phyloP scores from a whole-genome alignment of 2,797 vertebrate species.

The Phalanger gymnotis region DNA sequence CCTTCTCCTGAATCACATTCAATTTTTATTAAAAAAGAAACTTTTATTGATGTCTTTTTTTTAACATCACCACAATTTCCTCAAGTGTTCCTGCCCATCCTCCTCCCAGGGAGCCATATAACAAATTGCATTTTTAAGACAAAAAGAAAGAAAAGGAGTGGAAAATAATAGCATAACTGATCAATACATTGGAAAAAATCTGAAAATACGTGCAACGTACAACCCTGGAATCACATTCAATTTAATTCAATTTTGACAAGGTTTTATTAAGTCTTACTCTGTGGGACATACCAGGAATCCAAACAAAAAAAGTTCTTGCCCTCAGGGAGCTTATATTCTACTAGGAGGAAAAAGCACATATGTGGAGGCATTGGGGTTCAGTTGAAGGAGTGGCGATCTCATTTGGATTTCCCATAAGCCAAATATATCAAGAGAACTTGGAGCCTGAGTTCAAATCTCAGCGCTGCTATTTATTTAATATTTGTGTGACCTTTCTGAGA shows the following conservation, averaged over 20 bases:
- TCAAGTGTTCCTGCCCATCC: not conserved
- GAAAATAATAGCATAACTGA: not conserved
- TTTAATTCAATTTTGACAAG: not conserved
- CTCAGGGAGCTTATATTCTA: not conserved
- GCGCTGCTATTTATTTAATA: not conserved
- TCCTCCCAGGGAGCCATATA: not conserved
- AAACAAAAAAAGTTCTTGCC: not conserved
- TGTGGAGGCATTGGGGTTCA: not conserved
- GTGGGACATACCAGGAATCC: not conserved
- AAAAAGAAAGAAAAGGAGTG: not conserved
- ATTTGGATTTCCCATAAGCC: not conserved
- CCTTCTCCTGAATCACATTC: not conserved
- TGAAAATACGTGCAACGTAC: not conserved
- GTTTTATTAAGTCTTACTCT: not conserved
- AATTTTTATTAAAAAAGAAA: not conserved
- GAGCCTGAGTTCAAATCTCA: not conserved
- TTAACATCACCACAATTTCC: not conserved
- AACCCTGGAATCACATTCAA: not conserved
- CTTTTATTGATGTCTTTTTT: not conserved
- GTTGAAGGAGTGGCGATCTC: not conserved
- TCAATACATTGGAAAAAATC: not conserved
- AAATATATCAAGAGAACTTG: not conserved
- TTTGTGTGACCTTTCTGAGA: not conserved
- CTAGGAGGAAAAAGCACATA: not conserved
- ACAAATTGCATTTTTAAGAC: not conserved